These are phyloP conservation scores for Oncorhynchus mykiss DNA, from an alignment of 2,113 vertebrate genomes.

Conservation along the genomic window DNA sequence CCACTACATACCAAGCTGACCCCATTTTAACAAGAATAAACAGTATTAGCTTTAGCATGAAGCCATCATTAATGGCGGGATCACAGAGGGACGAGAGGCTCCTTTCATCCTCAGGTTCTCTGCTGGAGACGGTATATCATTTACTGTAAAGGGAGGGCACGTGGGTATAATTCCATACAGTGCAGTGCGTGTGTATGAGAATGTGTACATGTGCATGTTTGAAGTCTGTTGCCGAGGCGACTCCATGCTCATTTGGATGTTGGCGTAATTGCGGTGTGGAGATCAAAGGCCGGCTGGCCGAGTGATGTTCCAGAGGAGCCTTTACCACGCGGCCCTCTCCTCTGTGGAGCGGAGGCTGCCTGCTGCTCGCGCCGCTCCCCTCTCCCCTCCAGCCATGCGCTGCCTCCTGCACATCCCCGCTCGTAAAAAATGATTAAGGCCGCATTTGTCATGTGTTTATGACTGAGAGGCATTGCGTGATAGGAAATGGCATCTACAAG, in stretches of 20 bases:
- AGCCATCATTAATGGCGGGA: constrained; percentile 73
- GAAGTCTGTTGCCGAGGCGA: constrained; percentile 78
- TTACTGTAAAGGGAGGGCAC: constrained; percentile 69
- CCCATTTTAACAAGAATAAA: constrained; percentile 48
- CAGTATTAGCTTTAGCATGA: constrained; percentile 64
- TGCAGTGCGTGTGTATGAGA: constrained; percentile 57
- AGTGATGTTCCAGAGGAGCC: constrained; percentile 98
- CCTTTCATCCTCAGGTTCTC: constrained; percentile 72
- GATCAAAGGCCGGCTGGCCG: constrained; percentile 92
- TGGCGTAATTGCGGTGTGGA: constrained; percentile 94
- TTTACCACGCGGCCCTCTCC: constrained; percentile 92
- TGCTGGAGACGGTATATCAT: constrained; percentile 73
- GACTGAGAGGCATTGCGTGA: constrained; percentile 93
- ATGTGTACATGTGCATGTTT: constrained; percentile 73
- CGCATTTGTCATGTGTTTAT: constrained; percentile 99
- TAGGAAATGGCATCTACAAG: constrained; percentile 89
- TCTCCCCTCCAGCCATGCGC: constrained; percentile 93
- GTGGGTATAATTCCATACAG: constrained; percentile 68
- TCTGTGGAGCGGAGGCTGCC: constrained; percentile 91
- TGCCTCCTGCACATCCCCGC: constrained; percentile 96
- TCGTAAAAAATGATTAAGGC: constrained; percentile 99
- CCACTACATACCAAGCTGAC: constrained; percentile 54
- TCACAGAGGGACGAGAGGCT: constrained; percentile 70
- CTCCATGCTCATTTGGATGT: constrained; percentile 83
- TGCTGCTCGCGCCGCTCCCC: constrained; percentile 89